A percentile compares a stretch with the other conserved stretches of the same genome.
phyloP scores from a whole-genome alignment of 2,113 vertebrate species.

The Pampusana beccarii region DNA sequence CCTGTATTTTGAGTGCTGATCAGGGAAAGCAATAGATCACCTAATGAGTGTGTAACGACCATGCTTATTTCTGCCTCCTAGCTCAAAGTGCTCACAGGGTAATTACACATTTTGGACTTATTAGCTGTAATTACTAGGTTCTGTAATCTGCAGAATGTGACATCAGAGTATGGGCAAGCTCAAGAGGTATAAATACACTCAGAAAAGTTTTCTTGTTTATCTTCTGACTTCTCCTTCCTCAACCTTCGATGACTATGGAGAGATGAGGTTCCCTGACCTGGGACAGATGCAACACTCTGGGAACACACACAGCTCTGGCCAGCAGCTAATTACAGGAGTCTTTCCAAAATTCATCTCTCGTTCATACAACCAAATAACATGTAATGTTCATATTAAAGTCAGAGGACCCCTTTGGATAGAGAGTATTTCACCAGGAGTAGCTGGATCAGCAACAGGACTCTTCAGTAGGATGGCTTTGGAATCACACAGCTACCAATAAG shows the following conservation, averaged over 20 bases:
- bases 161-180: background rate
- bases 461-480: background rate
- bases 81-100: background rate
- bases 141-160: background rate
- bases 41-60: background rate
- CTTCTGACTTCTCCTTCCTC: background rate
- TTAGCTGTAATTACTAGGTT: constrained; percentile 50
- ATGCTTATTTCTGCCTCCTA: background rate
- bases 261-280: background rate
- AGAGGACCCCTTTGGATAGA: background rate
- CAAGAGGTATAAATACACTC: background rate
- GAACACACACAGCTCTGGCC: background rate
- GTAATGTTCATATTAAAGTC: fast-evolving
- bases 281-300: background rate
- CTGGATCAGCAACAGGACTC: background rate
- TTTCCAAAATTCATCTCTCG: background rate
- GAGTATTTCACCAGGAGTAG: fast-evolving
- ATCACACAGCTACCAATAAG: background rate
- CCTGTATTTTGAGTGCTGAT: background rate
- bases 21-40: background rate
- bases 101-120: constrained; percentile 42
- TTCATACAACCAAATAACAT: fast-evolving
- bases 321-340: background rate
- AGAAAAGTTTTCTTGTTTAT: constrained; percentile 3
- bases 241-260: fast-evolving